Conservation (phyloP, 2,797 vertebrate genomes). For the Distichodus sexfasciatus region DNA sequence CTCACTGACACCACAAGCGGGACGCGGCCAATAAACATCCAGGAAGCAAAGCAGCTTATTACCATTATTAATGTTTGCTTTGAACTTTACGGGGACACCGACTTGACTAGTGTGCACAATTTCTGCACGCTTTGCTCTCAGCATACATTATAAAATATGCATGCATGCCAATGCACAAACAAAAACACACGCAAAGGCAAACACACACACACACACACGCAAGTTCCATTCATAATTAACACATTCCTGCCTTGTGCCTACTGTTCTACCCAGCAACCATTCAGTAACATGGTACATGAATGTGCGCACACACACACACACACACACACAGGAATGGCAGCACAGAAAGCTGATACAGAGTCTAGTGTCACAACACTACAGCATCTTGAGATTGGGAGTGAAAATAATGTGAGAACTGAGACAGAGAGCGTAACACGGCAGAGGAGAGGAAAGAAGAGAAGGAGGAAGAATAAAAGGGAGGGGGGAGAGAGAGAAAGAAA, state of each 20-base stretch:
- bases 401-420: conserved; percentile 33
- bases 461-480: not conserved
- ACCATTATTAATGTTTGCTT: conserved; percentile 24
- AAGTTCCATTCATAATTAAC: conserved; percentile 78
- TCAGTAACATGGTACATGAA: conserved; percentile 57
- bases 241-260: conserved; percentile 71
- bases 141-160: conserved; percentile 23
- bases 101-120: conserved; percentile 18
- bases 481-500: conserved; percentile 15
- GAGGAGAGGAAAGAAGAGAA: conserved; percentile 35
- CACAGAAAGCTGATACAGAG: conserved; percentile 24
- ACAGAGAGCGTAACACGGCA: conserved; percentile 35
- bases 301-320: conserved; percentile 45
- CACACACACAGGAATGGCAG: conserved; percentile 53
- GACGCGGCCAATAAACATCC: not conserved
- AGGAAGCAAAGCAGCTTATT: not conserved
- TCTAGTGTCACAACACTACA: conserved; percentile 29
- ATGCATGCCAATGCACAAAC: conserved; percentile 17
- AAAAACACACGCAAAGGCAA: conserved; percentile 21
- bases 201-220: conserved; percentile 35
- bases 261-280: conserved; percentile 76
- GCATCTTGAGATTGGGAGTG: conserved; percentile 11
- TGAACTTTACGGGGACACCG: conserved; percentile 11
- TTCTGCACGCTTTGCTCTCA: conserved; percentile 30
- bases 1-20: not conserved